A percentile compares a stretch with the other conserved stretches of the same genome.
phyloP scores from a whole-genome alignment of 2,888 invertebrate genomes.

The Limnephilus auricula region DNA sequence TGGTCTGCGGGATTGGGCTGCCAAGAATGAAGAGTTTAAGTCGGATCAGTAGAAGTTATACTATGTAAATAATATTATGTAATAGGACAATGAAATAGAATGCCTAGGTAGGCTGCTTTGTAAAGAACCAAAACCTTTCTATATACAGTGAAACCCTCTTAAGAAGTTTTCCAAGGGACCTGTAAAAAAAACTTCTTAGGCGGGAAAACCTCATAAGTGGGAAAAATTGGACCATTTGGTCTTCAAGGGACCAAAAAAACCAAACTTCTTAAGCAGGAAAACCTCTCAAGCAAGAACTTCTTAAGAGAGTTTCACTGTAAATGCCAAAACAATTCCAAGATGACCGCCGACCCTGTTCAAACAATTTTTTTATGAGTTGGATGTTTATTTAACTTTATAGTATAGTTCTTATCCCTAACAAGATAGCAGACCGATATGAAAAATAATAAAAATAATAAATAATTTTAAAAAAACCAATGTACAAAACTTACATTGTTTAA shows the following conservation, averaged over 20 bases:
- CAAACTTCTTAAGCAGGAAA: too few relatives aligned
- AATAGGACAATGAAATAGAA: slow-evolving; percentile 12
- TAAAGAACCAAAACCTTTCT: neutral
- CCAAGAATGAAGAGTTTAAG: slow-evolving; percentile 74
- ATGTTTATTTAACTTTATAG: neutral
- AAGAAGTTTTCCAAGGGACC: too few relatives aligned
- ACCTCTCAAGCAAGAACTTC: too few relatives aligned
- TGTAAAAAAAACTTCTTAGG: too few relatives aligned
- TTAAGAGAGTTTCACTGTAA: too few relatives aligned
- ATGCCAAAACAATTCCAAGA: neutral
- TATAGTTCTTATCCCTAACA: neutral
- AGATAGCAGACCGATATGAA: neutral
- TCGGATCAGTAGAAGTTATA: neutral
- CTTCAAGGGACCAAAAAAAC: too few relatives aligned
- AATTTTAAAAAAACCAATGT: too few relatives aligned
- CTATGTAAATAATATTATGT: slow-evolving; percentile 38
- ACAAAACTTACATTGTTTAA: neutral
- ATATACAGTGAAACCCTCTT: too few relatives aligned
- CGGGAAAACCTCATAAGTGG: too few relatives aligned
- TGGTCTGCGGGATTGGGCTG: slow-evolving; percentile 91
- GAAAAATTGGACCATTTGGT: too few relatives aligned
- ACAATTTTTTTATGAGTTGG: neutral
- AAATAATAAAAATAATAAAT: too few relatives aligned
- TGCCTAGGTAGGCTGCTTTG: neutral
- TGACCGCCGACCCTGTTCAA: neutral